Evolutionary conservation across 2,113 vertebrate species (phyloP), one percentile per base, ranked within the genome.

Genomic region (Osmerus eperlanus): DNA sequence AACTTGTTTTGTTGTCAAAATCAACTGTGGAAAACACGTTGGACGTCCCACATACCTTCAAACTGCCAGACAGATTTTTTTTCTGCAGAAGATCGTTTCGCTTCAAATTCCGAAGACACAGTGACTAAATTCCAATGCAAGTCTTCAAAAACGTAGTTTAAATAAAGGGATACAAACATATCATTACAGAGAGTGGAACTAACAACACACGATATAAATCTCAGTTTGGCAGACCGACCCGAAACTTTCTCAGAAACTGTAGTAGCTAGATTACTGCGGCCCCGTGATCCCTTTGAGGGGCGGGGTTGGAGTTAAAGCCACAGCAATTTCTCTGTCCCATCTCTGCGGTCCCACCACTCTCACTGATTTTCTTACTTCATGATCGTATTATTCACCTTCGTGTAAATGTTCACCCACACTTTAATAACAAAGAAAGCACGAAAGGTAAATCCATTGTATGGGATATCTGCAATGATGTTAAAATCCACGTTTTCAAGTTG

Each of bases 241-340:
- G 41, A 47, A 64, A 64, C 25, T 71, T 72, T 70, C 82, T 87
- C 84, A 80, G 86, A 64, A 64, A 64, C 28, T 64, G 25, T 64
- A 28, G 25, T 18, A n/a, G 18, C 25, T 23, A 32, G 28, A 64
- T 28, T 56, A 1, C 62, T 64, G 29, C 28, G 28, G 87, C 84
- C 88, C 87, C 88, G 87, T 89, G 88, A 84, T 88, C 89, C 87
- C 77, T 83, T 67, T 54, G 78, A 91, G 86, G 86, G 89, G 89
- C 89, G 89, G 86, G 88, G 89, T 76, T 79, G 83, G 15, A 36
- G 65, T 90, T 89, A 90, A 90, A 90, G 89, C 83, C 76, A 84
- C 88, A 84, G 84, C 61, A 58, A 28, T 73, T 54, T 65, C 82
- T 69, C 76, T 79, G 72, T 78, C 47, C 55, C 75, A 63, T 6